Evolutionary conservation across 1,140 invertebrate genomes (phyloP).

Genomic region (Drosophila pruinosa): DNA sequence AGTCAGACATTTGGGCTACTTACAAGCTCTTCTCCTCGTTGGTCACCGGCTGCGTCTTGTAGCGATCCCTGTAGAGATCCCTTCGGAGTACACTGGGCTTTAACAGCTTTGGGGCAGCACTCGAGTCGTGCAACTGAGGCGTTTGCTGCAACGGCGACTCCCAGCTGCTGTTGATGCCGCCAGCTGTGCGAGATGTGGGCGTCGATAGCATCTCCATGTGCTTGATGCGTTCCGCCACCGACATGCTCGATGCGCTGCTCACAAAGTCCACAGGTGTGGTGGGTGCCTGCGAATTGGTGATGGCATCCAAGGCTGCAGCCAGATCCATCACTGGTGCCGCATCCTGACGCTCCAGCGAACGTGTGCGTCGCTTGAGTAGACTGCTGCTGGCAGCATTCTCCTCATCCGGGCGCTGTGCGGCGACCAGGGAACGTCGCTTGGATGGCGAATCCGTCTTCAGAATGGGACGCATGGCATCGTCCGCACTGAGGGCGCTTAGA

Average conservation of each 20-base stretch:
- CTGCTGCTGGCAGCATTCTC: slow-evolving; percentile 14
- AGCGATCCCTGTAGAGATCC: slow-evolving; percentile 84
- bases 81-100: slow-evolving; percentile 83
- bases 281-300: slow-evolving; percentile 52
- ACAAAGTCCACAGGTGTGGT: slow-evolving; percentile 53
- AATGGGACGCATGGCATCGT: slow-evolving; percentile 57
- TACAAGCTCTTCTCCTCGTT: slow-evolving; percentile 84
- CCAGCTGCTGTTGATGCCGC: slow-evolving; percentile 59
- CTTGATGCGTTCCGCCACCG: slow-evolving; percentile 79
- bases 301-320: slow-evolving; percentile 70
- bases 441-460: slow-evolving; percentile 76
- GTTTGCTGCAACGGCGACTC: slow-evolving; percentile 61
- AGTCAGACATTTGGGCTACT: slow-evolving; percentile 29
- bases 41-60: slow-evolving; percentile 88
- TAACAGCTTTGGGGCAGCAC: slow-evolving; percentile 72
- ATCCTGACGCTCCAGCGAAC: slow-evolving; percentile 74
- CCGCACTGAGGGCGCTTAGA: slow-evolving; percentile 36
- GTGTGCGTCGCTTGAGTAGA: slow-evolving; percentile 74
- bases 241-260: slow-evolving; percentile 51
- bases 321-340: slow-evolving; percentile 57
- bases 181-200: slow-evolving; percentile 22
- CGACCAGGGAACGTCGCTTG: slow-evolving; percentile 68
- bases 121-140: not conserved
- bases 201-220: slow-evolving; percentile 77
- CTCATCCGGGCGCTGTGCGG: not conserved